Base-by-base conservation (phyloP, 2,888 invertebrate species). In the Achlya flavicornis region DNA sequence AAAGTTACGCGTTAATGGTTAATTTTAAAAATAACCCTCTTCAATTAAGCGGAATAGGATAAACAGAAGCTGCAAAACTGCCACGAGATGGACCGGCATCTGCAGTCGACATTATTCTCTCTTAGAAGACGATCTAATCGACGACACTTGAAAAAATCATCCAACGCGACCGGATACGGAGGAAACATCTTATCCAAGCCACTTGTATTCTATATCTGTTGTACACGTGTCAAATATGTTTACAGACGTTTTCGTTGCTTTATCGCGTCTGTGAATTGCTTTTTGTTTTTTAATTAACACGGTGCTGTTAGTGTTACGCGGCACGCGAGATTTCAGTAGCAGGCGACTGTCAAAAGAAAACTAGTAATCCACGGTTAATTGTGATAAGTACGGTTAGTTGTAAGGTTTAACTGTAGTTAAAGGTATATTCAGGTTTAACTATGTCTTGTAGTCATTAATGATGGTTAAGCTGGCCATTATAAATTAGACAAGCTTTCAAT, bases 171-270 rank as follows among this genome's bases (percentile, higher is more conserved):
- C 80, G 83, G 80, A 82, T 83, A 80, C 78, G 71, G 77, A 80
- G 89, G 88, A 88, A 88, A 81, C 80, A 75, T 81, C 82, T 83
- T 85, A 86, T 81, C 85, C 85, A 77, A 68, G 69, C 82, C 82
- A 85, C 85, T 87, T 81, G 83, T 84, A 75, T 69, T 64, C 64
- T 76, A 71, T 84, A 85, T 88, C 87, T 87, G 83, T 74, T 74
- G 69, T 86, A 89, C 91, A 91, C 86, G 88, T 91, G 91, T 90
- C 83, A 77, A 76, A 75, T 79, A 70, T 88, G 89, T 89, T 89
- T 87, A 88, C 88, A 86, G 79, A 78, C 75, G 72, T 83, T 84
- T 81, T 79, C 78, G 76, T 79, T 76, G 69, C 76, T 79, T 87
- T 86, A 89, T 84, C 85, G 81, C 81, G 77, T 80, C 76, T 71